Percentiles rank a stretch among this genome's conserved stretches.
Conservation (phyloP, 2,113 vertebrate species). For the Poecile atricapillus region DNA sequence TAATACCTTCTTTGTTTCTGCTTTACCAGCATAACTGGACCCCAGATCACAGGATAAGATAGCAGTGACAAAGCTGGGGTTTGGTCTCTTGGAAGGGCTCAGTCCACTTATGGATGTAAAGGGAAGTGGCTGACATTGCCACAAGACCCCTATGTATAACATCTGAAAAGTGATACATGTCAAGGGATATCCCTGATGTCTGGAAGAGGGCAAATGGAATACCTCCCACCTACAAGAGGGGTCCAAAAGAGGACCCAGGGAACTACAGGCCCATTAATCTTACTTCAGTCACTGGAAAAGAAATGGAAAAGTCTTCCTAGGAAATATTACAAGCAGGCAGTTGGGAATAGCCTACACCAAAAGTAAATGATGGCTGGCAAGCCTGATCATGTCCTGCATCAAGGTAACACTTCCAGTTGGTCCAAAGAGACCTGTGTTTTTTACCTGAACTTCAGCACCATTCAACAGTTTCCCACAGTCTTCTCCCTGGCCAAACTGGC, state of each 20-base stretch:
- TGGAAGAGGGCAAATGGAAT: not conserved
- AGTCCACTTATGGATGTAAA: not conserved
- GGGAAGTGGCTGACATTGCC: not conserved
- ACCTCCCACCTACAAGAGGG: not conserved
- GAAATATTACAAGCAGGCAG: not conserved
- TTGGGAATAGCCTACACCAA: not conserved
- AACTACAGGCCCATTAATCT: not conserved
- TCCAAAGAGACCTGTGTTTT: not conserved
- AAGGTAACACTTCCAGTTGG: not conserved
- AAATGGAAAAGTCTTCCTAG: not conserved
- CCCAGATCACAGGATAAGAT: not conserved
- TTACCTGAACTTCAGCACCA: not conserved
- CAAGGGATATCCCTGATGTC: fast-evolving
- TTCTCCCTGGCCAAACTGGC: not conserved
- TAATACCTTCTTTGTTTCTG: not conserved
- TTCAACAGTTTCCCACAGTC: not conserved
- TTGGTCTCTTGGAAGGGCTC: not conserved
- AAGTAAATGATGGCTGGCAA: not conserved
- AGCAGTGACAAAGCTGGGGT: not conserved
- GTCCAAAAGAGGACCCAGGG: not conserved
- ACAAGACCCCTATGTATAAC: not conserved
- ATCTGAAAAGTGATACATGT: not conserved
- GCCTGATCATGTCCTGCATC: not conserved
- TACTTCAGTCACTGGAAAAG: not conserved
- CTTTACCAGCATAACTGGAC: not conserved